Base-by-base conservation (phyloP, 2,113 vertebrate genomes). In the Noturus placidus region DNA sequence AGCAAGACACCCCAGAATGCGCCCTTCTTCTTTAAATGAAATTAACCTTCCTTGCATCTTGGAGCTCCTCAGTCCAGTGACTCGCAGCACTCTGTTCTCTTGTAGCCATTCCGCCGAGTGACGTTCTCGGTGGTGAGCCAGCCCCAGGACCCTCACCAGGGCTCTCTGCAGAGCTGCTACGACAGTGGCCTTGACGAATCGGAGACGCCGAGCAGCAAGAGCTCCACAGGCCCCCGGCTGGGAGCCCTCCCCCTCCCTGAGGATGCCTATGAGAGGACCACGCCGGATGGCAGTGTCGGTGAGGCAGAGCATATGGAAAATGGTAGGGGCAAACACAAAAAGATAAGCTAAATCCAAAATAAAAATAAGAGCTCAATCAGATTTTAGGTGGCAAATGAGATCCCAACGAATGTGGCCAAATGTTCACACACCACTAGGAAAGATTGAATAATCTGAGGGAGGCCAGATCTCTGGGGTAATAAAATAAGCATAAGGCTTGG, bases 231-330 rank as follows among this genome's bases (percentile, higher is more conserved):
- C 94, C 98, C 98, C 95, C 96, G 98, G 93, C 97, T 99, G 96
- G 98, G 98, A 93, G 97, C 97, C 95, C 97, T 99, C 91, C 98
- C 98, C 96, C 98, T 99, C 93, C 98, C 98, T 88, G 98, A 99
- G 96, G 98, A 99, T 97, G 98, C 97, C 97, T 99, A 99, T 96
- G 98, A 99, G 96, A 98, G 98, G 97, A 99, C 98, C 95, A 99
- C 98, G 96, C 98, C 98, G 96, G 98, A 99, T 98, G 98, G 98
- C 97, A 99, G 98, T 99, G 98, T 99, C 97, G 98, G 98, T 99
- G 98, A 99, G 98, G 98, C 97, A 99, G 98, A 99, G 97, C 98
- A 99, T 98, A 97, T 99, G 98, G 98, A 99, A 98, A 99, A 99
- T 99, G 98, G 98, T 99, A 99, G 98, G 98, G 98, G 96, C 97